Percentiles rank a stretch among this genome's conserved stretches.
phyloP scores from a whole-genome alignment of 2,113 vertebrate species.

The Coregonus clupeaformis region DNA sequence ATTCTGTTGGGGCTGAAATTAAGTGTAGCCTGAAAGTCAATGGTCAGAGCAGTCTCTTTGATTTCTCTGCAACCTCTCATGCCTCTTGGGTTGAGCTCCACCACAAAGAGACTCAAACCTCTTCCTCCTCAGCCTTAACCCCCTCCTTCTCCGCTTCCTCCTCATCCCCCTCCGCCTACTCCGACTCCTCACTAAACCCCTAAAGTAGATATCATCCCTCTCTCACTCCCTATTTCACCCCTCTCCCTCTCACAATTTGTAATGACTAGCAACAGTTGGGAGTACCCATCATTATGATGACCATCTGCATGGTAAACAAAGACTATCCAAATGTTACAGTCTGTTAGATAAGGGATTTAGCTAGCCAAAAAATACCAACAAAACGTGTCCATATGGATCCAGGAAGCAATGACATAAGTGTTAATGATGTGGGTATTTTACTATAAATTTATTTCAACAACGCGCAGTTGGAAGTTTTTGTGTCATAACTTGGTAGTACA shows the following conservation, averaged over 20 bases:
- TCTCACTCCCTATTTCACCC: neutral
- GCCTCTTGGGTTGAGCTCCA: no score
- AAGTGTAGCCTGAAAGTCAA: no score
- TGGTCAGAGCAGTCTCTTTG: no score
- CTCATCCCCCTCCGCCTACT: no score
- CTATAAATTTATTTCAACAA: neutral
- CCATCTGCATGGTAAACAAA: slow-evolving; percentile 1
- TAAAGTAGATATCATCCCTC: neutral
- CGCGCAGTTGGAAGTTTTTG: neutral
- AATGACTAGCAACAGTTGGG: slow-evolving; percentile 24
- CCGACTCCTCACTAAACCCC: no score
- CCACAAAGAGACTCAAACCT: no score
- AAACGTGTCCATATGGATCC: slow-evolving; percentile 9
- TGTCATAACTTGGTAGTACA: neutral
- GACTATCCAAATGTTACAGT: slow-evolving; percentile 1
- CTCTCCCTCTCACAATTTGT: slow-evolving; percentile 5
- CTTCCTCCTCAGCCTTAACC: no score
- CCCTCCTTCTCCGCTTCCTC: no score
- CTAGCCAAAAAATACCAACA: neutral
- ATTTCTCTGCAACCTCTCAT: no score
- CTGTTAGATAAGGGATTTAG: slow-evolving; percentile 12
- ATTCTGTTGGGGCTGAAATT: no score
- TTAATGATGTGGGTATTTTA: neutral
- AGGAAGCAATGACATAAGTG: slow-evolving; percentile 3
- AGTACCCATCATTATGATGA: slow-evolving; percentile 16